A percentile compares a stretch with the other conserved stretches of the same genome.
phyloP scores from a whole-genome alignment of 1,140 invertebrate genomes.

The Macrobrachium nipponense region DNA sequence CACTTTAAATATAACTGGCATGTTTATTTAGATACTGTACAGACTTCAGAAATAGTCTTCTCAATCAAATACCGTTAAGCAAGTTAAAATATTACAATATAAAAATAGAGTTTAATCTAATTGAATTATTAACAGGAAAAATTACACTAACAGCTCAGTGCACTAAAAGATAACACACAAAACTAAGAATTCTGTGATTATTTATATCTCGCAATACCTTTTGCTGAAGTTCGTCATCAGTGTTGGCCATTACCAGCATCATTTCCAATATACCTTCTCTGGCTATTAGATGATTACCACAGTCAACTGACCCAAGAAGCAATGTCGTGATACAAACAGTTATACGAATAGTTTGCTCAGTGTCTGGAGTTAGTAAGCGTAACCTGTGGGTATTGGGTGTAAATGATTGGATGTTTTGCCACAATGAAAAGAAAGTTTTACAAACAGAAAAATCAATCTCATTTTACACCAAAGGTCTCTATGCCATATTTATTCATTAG shows the following conservation, averaged over 20 bases:
- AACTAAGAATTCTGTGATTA: not conserved
- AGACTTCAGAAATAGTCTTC: too few relatives aligned
- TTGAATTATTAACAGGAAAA: too few relatives aligned
- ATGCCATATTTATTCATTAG: too few relatives aligned
- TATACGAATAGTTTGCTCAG: constrained; percentile 91
- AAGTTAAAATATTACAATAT: too few relatives aligned
- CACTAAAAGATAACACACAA: not conserved
- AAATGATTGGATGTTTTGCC: not conserved
- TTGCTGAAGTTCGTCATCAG: constrained; percentile 84
- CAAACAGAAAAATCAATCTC: too few relatives aligned
- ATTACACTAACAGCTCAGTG: too few relatives aligned
- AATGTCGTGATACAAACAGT: constrained; percentile 91
- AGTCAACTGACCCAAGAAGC: constrained; percentile 90
- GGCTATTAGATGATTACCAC: constrained; percentile 91
- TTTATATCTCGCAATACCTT: constrained; percentile 65
- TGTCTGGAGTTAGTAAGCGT: constrained; percentile 82
- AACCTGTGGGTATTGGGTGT: not conserved
- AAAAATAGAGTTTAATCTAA: too few relatives aligned
- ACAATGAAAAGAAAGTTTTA: too few relatives aligned
- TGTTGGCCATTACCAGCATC: constrained; percentile 96
- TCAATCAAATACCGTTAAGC: too few relatives aligned
- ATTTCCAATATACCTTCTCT: constrained; percentile 95
- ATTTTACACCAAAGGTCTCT: too few relatives aligned
- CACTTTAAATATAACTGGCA: too few relatives aligned
- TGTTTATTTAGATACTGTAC: too few relatives aligned